Base-by-base conservation (phyloP, 2,888 invertebrate genomes). In the Melieria omissa region DNA sequence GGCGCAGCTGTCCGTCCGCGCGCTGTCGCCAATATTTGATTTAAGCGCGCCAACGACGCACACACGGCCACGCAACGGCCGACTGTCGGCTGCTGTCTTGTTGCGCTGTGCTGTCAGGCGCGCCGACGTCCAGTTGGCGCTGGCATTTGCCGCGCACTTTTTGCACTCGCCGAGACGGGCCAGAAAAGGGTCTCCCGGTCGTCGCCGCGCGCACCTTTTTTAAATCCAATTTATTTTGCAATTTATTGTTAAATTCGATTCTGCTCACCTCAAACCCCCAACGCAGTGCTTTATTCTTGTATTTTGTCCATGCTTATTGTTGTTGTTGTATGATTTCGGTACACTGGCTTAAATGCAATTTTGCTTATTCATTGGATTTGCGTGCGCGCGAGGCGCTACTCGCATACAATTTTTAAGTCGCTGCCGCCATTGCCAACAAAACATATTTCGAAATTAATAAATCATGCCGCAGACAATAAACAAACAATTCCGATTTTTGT, bases 11-110 rank as follows among this genome's bases (percentile, higher is more conserved):
- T 12, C 42, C 10, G 29, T 45, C 46, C 55, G 55, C 54, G 55
- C 55, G 65, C 55, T 74, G 76, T 76, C 75, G 75, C 76, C 73
- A 76, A 75, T 74, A 74, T 76, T 76, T 76, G 74, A 75, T 76
- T 76, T 74, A 67, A 76, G 72, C 52, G 57, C 45, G 41, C 16
- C 16, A 55, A 44, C 65, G 65, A 46, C 44, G 45, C 45, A 54
- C 29, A 45, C 44, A 55, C 44, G 45, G 55, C 57, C 55, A 46
- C 16, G 29, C 29, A 29, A 29, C 29, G 29, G 2, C 29, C 29
- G 29, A 29, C 29, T 29, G 29, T 29, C 29, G 29, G 29, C 29
- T 29, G 29, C 29, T 29, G 29, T 29, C 29, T 29, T 29, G 29
- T 29, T 29, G 29, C 29, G 29, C 29, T 29, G 29, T 29, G 29